Evolutionary conservation across 2,797 vertebrate species (phyloP), one percentile per base, ranked within the genome.

Genomic region (Sebastes hubbsi): DNA sequence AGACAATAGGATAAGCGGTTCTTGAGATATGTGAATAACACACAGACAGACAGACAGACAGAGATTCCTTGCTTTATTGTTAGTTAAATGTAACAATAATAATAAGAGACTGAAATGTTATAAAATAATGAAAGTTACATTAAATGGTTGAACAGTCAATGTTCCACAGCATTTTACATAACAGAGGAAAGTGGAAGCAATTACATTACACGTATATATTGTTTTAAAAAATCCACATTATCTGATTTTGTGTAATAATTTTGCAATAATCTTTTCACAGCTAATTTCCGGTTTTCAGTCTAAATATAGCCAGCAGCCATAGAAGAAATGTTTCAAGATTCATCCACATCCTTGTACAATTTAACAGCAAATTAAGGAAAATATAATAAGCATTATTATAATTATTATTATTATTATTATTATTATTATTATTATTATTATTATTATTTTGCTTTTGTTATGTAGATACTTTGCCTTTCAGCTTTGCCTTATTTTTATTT

Each of bases 401-500:
- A 61, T 67, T 60, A 75, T 74, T 80, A 87, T 81, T 78, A 75
- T 74, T 80, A 87, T 81, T 76, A 83, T 87, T 76, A 81, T 83
- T 76, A 83, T 74, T 80, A 87, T 81, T 78, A 75, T 74, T 80
- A 87, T 81, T 76, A 83, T 87, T 76, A 82, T 83, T 76, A 83
- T 87, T 76, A 82, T 83, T 84, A 76, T 71, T 27, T 61, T 87
- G 77, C 32, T 84, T 87, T 80, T 87, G 66, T 82, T 77, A 54
- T 90, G 67, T 92, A 90, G 86, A 89, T 93, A 80, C 56, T 85
- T 86, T 94, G 90, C 87, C 81, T 92, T 87, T 84, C 71, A 83
- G 82, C 84, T 93, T 93, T 87, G 93, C 92, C 91, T 94, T 94
- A 87, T 90, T 90, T 91, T 76, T 85, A 34, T 88, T 88, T 88